These are phyloP conservation scores for Porites lutea DNA, from an alignment of 64 coral and sea anemone species.

Conservation along the genomic window DNA sequence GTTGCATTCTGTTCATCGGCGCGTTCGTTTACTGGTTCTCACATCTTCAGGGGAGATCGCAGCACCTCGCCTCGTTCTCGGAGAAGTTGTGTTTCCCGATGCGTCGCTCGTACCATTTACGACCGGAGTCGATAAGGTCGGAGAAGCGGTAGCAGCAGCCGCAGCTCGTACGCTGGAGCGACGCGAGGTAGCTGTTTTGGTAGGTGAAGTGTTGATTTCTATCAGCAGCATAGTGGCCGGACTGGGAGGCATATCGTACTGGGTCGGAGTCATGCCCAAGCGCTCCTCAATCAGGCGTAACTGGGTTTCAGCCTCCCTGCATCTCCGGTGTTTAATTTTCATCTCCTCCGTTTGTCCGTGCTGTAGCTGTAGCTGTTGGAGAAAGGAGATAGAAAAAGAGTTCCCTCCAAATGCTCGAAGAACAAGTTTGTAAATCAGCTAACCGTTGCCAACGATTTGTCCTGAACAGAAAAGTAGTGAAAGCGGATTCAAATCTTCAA, in stretches of 20 bases:
- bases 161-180: conserved; percentile 28
- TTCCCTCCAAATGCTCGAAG: neutral
- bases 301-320: conserved; percentile 92
- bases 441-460: neutral
- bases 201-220: conserved; percentile 80
- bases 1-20: neutral
- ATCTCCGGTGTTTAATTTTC: conserved; percentile 91
- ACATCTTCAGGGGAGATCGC: conserved; percentile 55
- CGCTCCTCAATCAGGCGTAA: conserved; percentile 94
- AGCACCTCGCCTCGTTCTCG: conserved; percentile 62
- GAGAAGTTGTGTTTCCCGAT: conserved; percentile 22
- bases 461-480: neutral
- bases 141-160: conserved; percentile 36
- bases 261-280: conserved; percentile 96
- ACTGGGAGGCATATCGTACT: conserved; percentile 97
- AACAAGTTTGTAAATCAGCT: neutral
- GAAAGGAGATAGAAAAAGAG: neutral
- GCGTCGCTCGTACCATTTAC: conserved; percentile 66
- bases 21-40: conserved; percentile 52
- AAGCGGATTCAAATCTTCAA: neutral
- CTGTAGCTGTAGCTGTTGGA: conserved; percentile 71
- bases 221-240: conserved; percentile 97
- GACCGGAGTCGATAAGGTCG: conserved; percentile 27
- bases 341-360: conserved; percentile 96
- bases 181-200: conserved; percentile 56